Base-by-base conservation (phyloP, 2,113 vertebrate species). In the Chionodraco myersi region DNA sequence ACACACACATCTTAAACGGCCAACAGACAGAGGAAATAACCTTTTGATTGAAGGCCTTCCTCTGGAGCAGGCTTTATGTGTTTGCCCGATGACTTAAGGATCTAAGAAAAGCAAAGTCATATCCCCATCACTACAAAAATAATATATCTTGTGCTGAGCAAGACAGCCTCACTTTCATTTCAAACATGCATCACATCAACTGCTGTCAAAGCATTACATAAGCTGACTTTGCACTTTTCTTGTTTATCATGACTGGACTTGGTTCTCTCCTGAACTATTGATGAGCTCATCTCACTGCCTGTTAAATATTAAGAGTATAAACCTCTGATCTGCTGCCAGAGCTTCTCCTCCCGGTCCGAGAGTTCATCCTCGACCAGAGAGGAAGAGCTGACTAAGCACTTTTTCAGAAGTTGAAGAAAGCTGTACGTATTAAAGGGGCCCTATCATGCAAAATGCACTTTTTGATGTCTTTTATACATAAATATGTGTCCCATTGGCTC, bases 301-400 rank as follows among this genome's bases (percentile, higher is more conserved):
- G 4, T 74, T 4, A 87, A 82, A 84, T 75, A 86, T 26, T 82
- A 59, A 75, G 48, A 80, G 30, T 68, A 52, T 66, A 14, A 72
- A 44, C 49, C 52, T 66, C 54, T 86, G 84, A 92, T 83, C 79
- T 79, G 10, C 52, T 56, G 71, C 70, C 78, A 79, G 69, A 63
- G 23, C 0, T 45, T 64, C 26, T 26, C 21, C n/a, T 60, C 6
- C 52, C 3, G 63, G 49, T 21, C 18, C 34, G 57, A 67, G 36
- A 3, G 69, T 80, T 77, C 70, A 36, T 36, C 36, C 36, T 36
- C 5, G 9, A 36, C 26, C 21, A 62, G 45, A 82, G 13, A n/a
- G 36, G 36, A 34, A 82, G 61, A 47, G 75, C 71, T 64, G 16
- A 69, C 48, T 6, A 41, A 77, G 83, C 78, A 73, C 36, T 52